Conservation (phyloP, 2,888 invertebrate species). For the Leptothorax acervorum region DNA sequence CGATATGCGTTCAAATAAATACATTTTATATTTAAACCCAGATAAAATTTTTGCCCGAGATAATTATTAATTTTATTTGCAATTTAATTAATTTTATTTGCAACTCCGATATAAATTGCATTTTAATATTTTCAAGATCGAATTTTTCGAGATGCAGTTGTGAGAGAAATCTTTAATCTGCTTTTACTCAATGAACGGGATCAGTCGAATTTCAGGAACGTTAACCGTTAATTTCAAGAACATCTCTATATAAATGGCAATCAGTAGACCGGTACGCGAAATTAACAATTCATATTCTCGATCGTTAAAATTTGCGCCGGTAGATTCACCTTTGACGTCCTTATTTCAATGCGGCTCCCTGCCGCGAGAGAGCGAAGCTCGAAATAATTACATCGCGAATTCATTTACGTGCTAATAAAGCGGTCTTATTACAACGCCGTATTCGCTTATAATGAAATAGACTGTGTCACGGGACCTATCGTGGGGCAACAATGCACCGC, state of each 20-base stretch:
- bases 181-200: not conserved
- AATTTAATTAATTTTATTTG: not conserved
- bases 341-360: not conserved
- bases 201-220: not conserved
- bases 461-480: conserved; percentile 17
- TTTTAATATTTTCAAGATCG: not conserved
- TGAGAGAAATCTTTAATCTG: not conserved
- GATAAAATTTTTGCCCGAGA: not conserved
- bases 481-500: conserved; percentile 39
- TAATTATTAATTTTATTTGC: not conserved
- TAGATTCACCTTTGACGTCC: conserved; percentile 6
- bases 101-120: not conserved
- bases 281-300: conserved; percentile 18
- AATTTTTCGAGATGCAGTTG: too few species aligned
- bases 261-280: not conserved
- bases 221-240: conserved; percentile 35
- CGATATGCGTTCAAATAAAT: not conserved
- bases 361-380: not conserved
- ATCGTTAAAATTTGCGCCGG: conserved; percentile 21
- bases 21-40: not conserved
- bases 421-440: conserved; percentile 24
- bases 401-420: conserved; percentile 53
- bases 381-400: conserved; percentile 45
- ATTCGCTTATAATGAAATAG: conserved; percentile 40
- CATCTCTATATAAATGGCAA: not conserved